Evolutionary conservation across 2,113 vertebrate genomes (phyloP), one percentile per base, ranked within the genome.

Genomic region (Barbus barbus): DNA sequence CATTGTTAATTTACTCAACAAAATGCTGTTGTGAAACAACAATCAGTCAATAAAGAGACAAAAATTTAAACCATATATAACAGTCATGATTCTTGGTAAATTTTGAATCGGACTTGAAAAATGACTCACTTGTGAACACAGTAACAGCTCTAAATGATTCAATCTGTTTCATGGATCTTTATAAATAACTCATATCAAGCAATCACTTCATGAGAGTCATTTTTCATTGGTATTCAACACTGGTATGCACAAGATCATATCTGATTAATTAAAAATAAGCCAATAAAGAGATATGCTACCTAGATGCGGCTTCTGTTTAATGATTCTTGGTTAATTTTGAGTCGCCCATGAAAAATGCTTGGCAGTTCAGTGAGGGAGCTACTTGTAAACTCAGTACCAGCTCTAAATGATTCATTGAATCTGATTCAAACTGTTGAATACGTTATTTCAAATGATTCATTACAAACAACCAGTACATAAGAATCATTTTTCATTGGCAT

Each of bases 151-250:
- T 24, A n/a, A 58, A 58, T n/a, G 11, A 61, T 61, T 6, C 16
- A 36, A 22, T 18, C 31, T 9, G 65, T 36, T 38, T 69, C 8
- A 22, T 67, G 16, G 11, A 22, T 38, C 67, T 38, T 41, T 41
- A 38, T 41, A 13, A 71, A 71, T 71, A 1, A 22, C 33, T 71
- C 33, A 13, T n/a, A 38, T 20, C 4, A 41, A 38, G 31, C 4
- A 71, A 71, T 9, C 31, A 71, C 31, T 71, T 38, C 33, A 38
- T n/a, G 9, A n/a, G 18, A 69, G 20, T n/a, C 18, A 33, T 71
- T 73, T 72, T 73, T 73, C n/a, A 46, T 73, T 46, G 14, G 38
- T 41, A 73, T 44, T 73, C n/a, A 73, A 73, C 38, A 44, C 41
- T 6, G 8, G 71, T 44, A 3, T 44, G 28, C 63, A 41, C 33